A percentile compares a stretch with the other conserved stretches of the same genome.
These are phyloP conservation scores for Nymphalis io DNA, from an alignment of 1,140 invertebrate species.

Conservation along the genomic window DNA sequence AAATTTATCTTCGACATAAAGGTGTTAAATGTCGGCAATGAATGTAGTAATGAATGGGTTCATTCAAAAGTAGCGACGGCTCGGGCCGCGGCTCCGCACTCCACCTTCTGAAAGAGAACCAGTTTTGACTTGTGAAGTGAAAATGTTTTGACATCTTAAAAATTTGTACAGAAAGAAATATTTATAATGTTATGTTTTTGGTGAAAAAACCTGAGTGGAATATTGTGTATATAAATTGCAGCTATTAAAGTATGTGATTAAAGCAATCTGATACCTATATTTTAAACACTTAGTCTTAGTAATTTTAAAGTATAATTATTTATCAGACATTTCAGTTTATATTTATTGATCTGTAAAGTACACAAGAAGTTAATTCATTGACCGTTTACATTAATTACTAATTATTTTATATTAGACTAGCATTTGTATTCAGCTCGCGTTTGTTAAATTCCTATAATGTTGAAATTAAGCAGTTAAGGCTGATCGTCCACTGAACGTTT, in stretches of 20 bases:
- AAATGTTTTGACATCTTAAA: conserved; percentile 12
- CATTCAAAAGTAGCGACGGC: conserved; percentile 32
- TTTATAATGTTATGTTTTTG: not conserved
- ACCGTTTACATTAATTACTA: conserved; percentile 13
- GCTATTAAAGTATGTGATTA: not conserved
- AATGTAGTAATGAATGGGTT: conserved; percentile 40
- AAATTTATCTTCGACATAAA: conserved; percentile 4
- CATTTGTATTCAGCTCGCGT: conserved; percentile 19
- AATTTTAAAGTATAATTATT: conserved; percentile 9
- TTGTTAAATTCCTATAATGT: conserved; percentile 17
- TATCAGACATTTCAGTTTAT: conserved; percentile 7
- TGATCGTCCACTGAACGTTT: conserved; percentile 2
- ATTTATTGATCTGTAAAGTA: conserved; percentile 7
- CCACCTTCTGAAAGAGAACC: conserved; percentile 16
- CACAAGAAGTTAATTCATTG: not conserved
- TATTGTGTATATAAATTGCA: not conserved
- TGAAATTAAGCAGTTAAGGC: conserved; percentile 20
- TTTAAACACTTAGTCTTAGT: not conserved
- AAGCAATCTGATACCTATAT: not conserved
- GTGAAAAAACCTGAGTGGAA: not conserved
- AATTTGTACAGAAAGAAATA: not conserved
- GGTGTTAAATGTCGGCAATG: conserved; percentile 18
- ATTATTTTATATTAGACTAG: conserved; percentile 16
- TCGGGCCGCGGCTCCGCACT: not conserved
- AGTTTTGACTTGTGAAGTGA: conserved; percentile 7